Evolutionary conservation across 2,888 invertebrate species (phyloP).

Genomic region (Chalcosyrphus nemorum): DNA sequence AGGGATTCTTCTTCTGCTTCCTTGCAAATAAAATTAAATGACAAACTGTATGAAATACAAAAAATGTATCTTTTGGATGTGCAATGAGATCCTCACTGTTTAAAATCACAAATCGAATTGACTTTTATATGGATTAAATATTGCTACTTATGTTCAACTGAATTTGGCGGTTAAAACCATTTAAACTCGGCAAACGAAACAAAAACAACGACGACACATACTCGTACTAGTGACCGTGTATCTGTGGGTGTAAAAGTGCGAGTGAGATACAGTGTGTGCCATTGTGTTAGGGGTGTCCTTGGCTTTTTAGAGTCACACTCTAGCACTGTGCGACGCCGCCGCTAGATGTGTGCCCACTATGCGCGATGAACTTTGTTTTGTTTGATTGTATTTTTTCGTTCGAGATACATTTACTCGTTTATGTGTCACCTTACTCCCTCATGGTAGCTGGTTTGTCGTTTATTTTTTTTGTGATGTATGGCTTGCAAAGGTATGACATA

Average conservation of each 20-base stretch:
- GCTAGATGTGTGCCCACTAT: conserved; percentile 48
- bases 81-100: conserved; percentile 74
- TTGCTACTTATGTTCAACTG: conserved; percentile 71
- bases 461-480: conserved; percentile 12
- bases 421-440: conserved; percentile 70
- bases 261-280: conserved; percentile 44
- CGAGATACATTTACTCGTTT: conserved; percentile 41
- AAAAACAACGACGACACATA: conserved; percentile 51
- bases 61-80: conserved; percentile 33
- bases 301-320: conserved; percentile 63
- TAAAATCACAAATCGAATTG: conserved; percentile 74
- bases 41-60: no score
- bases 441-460: conserved; percentile 18
- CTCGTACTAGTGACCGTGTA: conserved; percentile 35
- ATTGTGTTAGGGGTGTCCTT: conserved; percentile 71
- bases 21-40: no score
- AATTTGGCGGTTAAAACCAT: conserved; percentile 72
- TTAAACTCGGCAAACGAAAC: conserved; percentile 54
- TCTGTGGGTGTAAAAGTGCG: conserved; percentile 27
- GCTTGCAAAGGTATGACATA: background rate
- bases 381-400: conserved; percentile 7
- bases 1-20: background rate
- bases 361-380: conserved; percentile 65
- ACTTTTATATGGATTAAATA: conserved; percentile 73
- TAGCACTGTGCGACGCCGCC: background rate